phyloP scores from a whole-genome alignment of 2,888 invertebrate species.

The Tethea ocularis region DNA sequence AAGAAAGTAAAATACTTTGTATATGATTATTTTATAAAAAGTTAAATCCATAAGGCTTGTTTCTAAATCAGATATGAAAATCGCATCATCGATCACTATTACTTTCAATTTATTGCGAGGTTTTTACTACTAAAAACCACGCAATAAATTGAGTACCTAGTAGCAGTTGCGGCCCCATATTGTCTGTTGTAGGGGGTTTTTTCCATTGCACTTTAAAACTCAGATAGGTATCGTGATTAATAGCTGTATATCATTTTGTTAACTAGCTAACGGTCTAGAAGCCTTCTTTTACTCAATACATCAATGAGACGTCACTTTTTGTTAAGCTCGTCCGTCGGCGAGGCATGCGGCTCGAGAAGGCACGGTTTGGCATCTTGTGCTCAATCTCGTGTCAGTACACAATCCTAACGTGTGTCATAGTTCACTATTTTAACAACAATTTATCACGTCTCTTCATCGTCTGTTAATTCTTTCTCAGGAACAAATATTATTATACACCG shows the following conservation, averaged over 20 bases:
- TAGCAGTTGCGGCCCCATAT: constrained; percentile 6
- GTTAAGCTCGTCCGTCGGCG: constrained; percentile 37
- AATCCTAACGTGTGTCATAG: constrained; percentile 67
- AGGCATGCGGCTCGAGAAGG: constrained; percentile 28
- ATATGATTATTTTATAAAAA: no score
- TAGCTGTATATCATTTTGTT: constrained; percentile 67
- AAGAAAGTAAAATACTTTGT: no score
- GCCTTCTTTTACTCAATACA: constrained; percentile 68
- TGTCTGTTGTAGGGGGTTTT: neutral
- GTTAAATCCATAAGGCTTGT: constrained; percentile 5
- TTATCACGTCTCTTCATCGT: constrained; percentile 60
- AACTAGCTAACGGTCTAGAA: constrained; percentile 70
- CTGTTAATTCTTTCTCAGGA: constrained; percentile 47
- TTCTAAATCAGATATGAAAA: neutral
- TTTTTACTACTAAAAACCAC: no score
- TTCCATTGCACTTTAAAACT: neutral
- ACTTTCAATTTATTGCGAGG: neutral
- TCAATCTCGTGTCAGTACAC: constrained; percentile 45
- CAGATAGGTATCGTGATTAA: constrained; percentile 61
- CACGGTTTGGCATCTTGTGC: constrained; percentile 53
- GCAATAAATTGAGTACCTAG: no score
- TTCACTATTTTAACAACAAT: constrained; percentile 73
- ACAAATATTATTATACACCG: constrained; percentile 37
- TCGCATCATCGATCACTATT: neutral
- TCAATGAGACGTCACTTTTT: constrained; percentile 77